These are phyloP conservation scores for Stichodactyla helianthus DNA, from an alignment of 64 coral and sea anemone species.

Conservation along the genomic window DNA sequence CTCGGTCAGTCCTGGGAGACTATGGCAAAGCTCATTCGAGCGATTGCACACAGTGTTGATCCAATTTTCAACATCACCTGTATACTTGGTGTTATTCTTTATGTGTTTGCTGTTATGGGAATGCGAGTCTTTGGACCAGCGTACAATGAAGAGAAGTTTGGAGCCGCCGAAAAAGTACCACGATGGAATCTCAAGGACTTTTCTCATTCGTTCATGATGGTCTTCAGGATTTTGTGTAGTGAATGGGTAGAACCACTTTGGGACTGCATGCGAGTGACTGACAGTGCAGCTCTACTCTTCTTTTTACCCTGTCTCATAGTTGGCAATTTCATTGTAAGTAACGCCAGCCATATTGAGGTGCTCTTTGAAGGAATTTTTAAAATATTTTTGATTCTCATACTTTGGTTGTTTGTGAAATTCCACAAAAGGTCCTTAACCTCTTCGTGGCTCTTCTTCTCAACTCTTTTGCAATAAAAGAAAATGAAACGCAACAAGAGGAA, in stretches of 20 bases:
- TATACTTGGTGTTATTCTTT: slow-evolving; percentile 78
- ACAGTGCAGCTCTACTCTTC: slow-evolving; percentile 53
- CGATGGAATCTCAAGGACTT: slow-evolving; percentile 97
- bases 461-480: slow-evolving; percentile 62
- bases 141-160: slow-evolving; percentile 69
- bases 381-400: background rate
- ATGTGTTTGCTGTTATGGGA: slow-evolving; percentile 89
- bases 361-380: no score
- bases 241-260: slow-evolving; percentile 92
- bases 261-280: slow-evolving; percentile 86
- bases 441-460: slow-evolving; percentile 89
- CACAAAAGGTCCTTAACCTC: slow-evolving; percentile 77
- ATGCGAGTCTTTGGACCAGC: slow-evolving; percentile 73
- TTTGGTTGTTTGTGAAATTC: background rate
- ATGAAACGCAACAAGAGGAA: slow-evolving; percentile 11
- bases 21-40: slow-evolving; percentile 77
- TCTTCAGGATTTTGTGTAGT: slow-evolving; percentile 89
- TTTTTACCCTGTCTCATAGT: slow-evolving; percentile 77
- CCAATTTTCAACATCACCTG: slow-evolving; percentile 86
- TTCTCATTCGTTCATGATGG: slow-evolving; percentile 92
- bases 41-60: slow-evolving; percentile 81
- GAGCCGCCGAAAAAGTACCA: slow-evolving; percentile 41
- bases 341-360: background rate
- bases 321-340: slow-evolving; percentile 91
- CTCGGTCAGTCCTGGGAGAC: slow-evolving; percentile 90